Conservation (phyloP, 2,113 vertebrate genomes). For the Triplophysa rosa region DNA sequence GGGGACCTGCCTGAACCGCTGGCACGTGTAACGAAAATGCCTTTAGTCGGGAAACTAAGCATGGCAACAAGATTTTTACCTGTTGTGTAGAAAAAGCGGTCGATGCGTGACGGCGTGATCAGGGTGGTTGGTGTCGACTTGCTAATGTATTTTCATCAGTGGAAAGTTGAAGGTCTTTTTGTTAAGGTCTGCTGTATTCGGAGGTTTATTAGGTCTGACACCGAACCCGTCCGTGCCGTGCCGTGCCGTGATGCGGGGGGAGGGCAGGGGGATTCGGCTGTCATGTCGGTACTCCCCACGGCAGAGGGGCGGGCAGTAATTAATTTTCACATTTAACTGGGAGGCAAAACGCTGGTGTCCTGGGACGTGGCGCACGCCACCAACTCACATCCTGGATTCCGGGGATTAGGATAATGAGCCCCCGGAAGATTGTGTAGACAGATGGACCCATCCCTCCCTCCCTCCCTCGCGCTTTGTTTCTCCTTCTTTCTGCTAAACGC, state of each 20-base stretch:
- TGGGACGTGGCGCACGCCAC: constrained; percentile 70
- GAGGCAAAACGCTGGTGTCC: constrained; percentile 74
- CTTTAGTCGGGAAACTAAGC: no score
- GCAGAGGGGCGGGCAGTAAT: constrained; percentile 76
- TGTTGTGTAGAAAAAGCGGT: no score
- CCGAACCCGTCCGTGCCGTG: neutral
- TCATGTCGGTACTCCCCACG: constrained; percentile 67
- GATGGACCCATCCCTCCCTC: constrained; percentile 70
- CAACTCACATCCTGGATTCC: constrained; percentile 72
- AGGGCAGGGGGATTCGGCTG: constrained; percentile 33
- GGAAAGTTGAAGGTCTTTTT: neutral
- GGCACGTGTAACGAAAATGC: no score
- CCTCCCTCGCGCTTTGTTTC: constrained; percentile 28
- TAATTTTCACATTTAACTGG: constrained; percentile 81
- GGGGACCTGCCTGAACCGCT: neutral
- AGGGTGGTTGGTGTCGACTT: no score
- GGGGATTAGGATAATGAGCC: constrained; percentile 82
- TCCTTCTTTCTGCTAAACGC: constrained; percentile 46
- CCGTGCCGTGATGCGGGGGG: constrained; percentile 31
- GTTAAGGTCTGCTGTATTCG: neutral
- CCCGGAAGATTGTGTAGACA: constrained; percentile 75
- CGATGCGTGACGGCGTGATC: no score
- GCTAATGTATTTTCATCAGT: no score
- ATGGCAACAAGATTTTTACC: no score
- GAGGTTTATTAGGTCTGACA: neutral